Percentiles rank a stretch among this genome's conserved stretches.
Conservation (phyloP, 2,797 vertebrate genomes). For the Poecilia wingei region DNA sequence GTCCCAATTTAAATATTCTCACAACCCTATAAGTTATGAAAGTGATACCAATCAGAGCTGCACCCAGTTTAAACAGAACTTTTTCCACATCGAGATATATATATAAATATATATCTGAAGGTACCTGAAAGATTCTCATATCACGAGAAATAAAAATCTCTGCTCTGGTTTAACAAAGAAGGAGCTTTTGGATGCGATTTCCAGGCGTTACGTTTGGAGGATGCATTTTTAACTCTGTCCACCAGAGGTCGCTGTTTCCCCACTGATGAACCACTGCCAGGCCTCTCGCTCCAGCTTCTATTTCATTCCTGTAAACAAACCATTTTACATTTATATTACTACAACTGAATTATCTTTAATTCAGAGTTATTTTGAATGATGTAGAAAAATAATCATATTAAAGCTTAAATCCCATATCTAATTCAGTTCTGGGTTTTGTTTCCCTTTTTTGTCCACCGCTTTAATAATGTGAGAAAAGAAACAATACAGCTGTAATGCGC, state of each 20-base stretch:
- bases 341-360: neutral
- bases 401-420: neutral
- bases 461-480: neutral
- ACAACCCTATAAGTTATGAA: neutral
- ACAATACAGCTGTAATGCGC: neutral
- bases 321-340: neutral
- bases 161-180: neutral
- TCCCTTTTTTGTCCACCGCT: neutral
- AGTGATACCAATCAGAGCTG: neutral
- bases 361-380: neutral
- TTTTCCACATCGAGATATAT: neutral
- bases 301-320: neutral
- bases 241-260: constrained; percentile 42
- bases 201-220: neutral
- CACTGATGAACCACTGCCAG: neutral
- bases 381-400: neutral
- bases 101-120: no score
- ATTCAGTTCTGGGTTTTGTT: neutral
- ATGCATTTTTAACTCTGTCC: constrained; percentile 18
- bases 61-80: neutral
- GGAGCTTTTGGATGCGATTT: neutral
- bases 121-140: neutral
- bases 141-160: neutral
- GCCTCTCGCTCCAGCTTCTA: neutral
- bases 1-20: neutral